Percentiles rank a stretch among this genome's conserved stretches.
These are phyloP conservation scores for Drosophila bocqueti DNA, from an alignment of 1,140 invertebrate species.

Conservation along the genomic window DNA sequence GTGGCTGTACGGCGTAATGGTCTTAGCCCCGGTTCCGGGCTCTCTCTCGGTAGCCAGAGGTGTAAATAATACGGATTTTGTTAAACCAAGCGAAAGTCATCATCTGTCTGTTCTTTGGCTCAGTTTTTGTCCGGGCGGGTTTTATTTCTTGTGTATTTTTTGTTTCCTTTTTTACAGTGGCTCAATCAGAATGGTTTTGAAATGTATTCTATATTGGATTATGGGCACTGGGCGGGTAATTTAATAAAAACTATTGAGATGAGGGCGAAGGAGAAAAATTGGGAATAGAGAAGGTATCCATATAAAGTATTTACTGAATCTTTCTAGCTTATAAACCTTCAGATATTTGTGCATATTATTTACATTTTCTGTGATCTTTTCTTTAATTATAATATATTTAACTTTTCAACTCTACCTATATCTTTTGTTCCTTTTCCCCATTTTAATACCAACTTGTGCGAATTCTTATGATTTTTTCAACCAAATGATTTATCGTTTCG, in stretches of 20 bases:
- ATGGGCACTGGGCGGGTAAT: conserved; percentile 11
- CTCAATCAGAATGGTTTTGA: conserved; percentile 21
- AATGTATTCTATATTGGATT: conserved; percentile 37
- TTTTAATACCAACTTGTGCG: not conserved
- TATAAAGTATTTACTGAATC: not conserved
- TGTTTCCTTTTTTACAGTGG: conserved; percentile 8
- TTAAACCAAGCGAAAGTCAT: conserved; percentile 71
- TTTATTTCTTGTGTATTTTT: not conserved
- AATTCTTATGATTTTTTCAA: not conserved
- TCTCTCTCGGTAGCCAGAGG: conserved; percentile 56
- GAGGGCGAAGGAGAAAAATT: too few relatives aligned
- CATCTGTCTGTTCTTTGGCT: conserved; percentile 30
- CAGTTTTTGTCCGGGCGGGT: conserved; percentile 3
- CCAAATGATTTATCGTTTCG: conserved; percentile 41
- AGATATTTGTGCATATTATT: not conserved
- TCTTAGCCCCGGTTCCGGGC: conserved; percentile 38
- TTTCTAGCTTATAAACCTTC: not conserved
- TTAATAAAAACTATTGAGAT: conserved; percentile 37
- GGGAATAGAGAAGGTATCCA: not conserved
- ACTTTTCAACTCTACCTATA: not conserved
- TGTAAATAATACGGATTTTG: conserved; percentile 81
- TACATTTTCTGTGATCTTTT: not conserved
- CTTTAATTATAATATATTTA: not conserved
- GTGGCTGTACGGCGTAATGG: conserved; percentile 41
- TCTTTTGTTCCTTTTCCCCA: not conserved